Conservation (phyloP, 2,888 invertebrate species). For the Leptinotarsa rubiginosa region DNA sequence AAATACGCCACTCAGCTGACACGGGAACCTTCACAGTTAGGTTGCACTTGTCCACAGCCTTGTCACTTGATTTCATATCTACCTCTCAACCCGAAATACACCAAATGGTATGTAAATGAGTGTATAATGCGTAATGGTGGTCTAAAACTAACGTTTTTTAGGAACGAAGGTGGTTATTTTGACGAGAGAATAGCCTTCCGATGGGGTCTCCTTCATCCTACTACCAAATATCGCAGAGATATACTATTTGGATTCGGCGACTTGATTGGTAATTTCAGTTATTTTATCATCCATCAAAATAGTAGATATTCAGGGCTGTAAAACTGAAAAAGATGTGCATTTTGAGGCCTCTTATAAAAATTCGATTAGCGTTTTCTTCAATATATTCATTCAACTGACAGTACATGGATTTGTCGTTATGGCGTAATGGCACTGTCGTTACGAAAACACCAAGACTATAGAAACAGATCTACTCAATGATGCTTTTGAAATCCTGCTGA, state of each 20-base stretch:
- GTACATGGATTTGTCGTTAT: no score
- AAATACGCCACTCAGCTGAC: constrained; percentile 61
- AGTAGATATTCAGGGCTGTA: no score
- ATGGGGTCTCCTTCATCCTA: constrained; percentile 69
- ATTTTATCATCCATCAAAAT: neutral
- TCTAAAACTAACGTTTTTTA: constrained; percentile 40
- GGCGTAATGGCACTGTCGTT: no score
- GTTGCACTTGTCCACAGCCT: constrained; percentile 66
- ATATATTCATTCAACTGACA: no score
- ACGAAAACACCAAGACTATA: no score
- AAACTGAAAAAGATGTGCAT: no score
- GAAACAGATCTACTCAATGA: no score
- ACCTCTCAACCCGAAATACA: constrained; percentile 61
- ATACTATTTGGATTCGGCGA: constrained; percentile 75
- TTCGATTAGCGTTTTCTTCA: no score
- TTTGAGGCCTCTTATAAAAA: no score
- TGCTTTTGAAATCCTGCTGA: no score
- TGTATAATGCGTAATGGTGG: neutral
- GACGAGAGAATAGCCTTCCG: constrained; percentile 68
- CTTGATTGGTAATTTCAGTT: constrained; percentile 67
- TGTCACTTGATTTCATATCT: constrained; percentile 66
- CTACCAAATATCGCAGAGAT: constrained; percentile 71
- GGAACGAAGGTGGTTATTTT: constrained; percentile 63
- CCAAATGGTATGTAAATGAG: constrained; percentile 60
- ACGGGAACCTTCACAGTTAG: constrained; percentile 58